Percentiles rank a stretch among this genome's conserved stretches.
phyloP scores from a whole-genome alignment of 2,113 vertebrate genomes.

The Tyto alba region DNA sequence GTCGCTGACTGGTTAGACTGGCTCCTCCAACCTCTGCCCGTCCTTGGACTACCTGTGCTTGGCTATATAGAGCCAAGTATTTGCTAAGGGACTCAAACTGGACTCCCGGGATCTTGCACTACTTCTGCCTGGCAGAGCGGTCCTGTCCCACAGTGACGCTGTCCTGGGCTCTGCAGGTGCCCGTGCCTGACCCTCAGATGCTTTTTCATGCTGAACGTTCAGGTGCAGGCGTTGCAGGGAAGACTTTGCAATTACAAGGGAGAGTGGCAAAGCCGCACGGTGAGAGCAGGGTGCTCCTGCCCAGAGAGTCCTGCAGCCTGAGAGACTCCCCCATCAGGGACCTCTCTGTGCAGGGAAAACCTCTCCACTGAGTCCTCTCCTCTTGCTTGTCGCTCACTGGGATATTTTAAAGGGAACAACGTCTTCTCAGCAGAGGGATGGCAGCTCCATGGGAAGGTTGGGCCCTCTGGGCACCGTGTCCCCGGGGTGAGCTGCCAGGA shows the following conservation, averaged over 20 bases:
- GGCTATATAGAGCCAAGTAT: rapidly evolving
- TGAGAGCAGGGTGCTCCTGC: background rate
- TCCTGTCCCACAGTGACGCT: rapidly evolving
- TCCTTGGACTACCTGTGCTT: background rate
- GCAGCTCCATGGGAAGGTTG: background rate
- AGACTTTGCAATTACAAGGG: rapidly evolving
- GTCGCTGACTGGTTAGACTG: background rate
- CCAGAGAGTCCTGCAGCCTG: background rate
- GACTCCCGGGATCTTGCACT: background rate
- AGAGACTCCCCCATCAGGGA: background rate
- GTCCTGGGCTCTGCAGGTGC: background rate
- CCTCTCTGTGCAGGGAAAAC: background rate
- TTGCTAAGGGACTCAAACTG: background rate
- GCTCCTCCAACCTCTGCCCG: background rate
- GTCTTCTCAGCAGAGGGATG: background rate
- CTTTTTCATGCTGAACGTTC: rapidly evolving
- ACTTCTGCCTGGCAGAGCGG: rapidly evolving
- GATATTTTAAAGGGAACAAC: background rate
- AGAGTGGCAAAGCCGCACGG: background rate
- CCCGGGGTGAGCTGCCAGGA: background rate
- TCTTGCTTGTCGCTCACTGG: background rate
- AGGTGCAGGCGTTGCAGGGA: background rate
- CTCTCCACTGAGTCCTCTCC: background rate
- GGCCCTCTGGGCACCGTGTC: background rate
- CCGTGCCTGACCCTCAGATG: rapidly evolving